Evolutionary conservation across 2,797 vertebrate genomes (phyloP).

Genomic region (Pitangus sulphuratus): DNA sequence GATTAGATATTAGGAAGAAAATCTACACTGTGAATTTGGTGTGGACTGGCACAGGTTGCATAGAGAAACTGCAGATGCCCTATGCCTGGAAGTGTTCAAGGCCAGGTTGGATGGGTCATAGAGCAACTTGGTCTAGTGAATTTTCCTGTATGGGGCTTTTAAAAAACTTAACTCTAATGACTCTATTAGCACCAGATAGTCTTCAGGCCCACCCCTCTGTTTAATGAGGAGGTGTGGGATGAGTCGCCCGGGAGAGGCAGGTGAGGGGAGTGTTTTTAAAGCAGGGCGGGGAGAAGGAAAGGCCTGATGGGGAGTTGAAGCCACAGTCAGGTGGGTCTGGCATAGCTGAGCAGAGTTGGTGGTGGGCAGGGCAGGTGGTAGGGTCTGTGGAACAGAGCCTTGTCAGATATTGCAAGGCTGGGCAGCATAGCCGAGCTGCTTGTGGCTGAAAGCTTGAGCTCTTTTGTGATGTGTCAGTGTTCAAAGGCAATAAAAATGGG

Average conservation of each 20-base stretch:
- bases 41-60: background rate
- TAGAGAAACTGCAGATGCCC: background rate
- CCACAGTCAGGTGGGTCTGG: rapidly evolving
- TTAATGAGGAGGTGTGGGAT: rapidly evolving
- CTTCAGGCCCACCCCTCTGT: background rate
- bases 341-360: rapidly evolving
- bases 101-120: background rate
- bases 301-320: rapidly evolving
- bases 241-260: rapidly evolving
- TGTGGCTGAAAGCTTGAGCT: background rate
- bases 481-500: background rate
- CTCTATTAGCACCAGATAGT: too few relatives aligned
- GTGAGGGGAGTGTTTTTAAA: background rate
- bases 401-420: background rate
- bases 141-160: background rate
- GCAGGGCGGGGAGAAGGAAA: rapidly evolving
- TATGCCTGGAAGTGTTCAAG: background rate
- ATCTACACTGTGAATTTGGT: background rate
- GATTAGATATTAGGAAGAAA: background rate
- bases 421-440: too few relatives aligned
- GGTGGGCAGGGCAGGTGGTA: rapidly evolving
- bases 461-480: background rate
- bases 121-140: background rate
- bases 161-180: background rate
- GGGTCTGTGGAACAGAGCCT: background rate